Evolutionary conservation across 1,140 invertebrate species (phyloP).

Genomic region (Drosophila leontia): DNA sequence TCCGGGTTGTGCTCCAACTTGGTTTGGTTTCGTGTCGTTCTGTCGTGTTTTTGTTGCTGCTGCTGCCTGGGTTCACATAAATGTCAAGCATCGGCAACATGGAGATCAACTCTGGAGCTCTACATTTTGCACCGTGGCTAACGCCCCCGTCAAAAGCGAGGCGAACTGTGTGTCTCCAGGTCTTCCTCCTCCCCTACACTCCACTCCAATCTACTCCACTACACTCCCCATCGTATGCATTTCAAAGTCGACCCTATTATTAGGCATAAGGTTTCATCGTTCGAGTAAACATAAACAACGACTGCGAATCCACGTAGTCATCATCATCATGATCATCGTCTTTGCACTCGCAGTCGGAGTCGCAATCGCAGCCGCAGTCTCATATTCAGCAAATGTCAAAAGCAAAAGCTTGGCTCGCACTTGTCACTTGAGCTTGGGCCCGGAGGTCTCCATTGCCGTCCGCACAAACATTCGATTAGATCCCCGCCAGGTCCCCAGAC

Average conservation of each 20-base stretch:
- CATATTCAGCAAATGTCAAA: conserved; percentile 72
- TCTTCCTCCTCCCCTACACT: not conserved
- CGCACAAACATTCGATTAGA: conserved; percentile 43
- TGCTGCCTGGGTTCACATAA: conserved; percentile 73
- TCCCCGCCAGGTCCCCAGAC: not conserved
- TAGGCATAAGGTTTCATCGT: conserved; percentile 77
- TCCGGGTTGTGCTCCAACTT: conserved; percentile 1
- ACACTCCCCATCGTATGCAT: conserved; percentile 59
- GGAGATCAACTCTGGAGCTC: conserved; percentile 67
- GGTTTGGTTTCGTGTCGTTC: conserved; percentile 51
- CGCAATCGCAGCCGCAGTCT: conserved; percentile 14
- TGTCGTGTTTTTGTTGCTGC: conserved; percentile 63
- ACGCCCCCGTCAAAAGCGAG: conserved; percentile 59
- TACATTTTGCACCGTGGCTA: conserved; percentile 71
- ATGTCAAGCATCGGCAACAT: conserved; percentile 78
- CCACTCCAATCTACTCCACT: conserved; percentile 1
- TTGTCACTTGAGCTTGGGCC: conserved; percentile 76
- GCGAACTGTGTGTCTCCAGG: conserved; percentile 9
- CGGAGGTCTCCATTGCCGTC: conserved; percentile 65
- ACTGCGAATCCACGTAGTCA: conserved; percentile 40
- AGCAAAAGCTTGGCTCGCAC: conserved; percentile 52
- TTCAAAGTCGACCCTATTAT: conserved; percentile 83
- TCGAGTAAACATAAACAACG: conserved; percentile 54
- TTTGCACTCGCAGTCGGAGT: not conserved
- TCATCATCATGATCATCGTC: conserved; percentile 38